Percentiles rank a stretch among this genome's conserved stretches.
Conservation (phyloP, 2,888 invertebrate species). For the Syrista parreyssii region DNA sequence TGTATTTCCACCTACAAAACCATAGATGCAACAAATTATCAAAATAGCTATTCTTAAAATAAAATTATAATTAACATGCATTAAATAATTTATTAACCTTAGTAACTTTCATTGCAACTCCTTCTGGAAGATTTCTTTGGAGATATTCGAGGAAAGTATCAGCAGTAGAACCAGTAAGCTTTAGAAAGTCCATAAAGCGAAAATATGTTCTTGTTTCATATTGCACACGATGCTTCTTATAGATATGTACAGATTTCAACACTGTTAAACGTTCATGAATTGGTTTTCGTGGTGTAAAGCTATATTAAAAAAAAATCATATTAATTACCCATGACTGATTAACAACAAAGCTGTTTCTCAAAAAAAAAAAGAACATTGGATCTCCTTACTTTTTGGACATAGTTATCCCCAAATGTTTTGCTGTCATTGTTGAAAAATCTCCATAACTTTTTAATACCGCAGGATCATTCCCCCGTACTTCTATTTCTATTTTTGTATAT, state of each 20-base stretch:
- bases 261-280: conserved; percentile 83
- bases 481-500: conserved; percentile 84
- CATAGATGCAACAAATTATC: neutral
- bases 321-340: conserved; percentile 7
- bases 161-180: conserved; percentile 94
- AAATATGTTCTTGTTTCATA: conserved; percentile 96
- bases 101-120: conserved; percentile 91
- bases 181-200: conserved; percentile 82
- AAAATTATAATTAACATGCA: conserved; percentile 3
- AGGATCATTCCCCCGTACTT: conserved; percentile 88
- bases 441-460: conserved; percentile 90
- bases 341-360: conserved; percentile 1
- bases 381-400: conserved; percentile 71
- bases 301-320: conserved; percentile 64
- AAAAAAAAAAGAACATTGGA: conserved; percentile 15
- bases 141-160: conserved; percentile 96
- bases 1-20: conserved; percentile 51
- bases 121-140: conserved; percentile 96
- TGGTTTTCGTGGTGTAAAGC: conserved; percentile 80
- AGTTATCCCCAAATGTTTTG: conserved; percentile 83
- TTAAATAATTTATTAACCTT: conserved; percentile 68
- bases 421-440: conserved; percentile 84
- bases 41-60: conserved; percentile 3
- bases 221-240: conserved; percentile 94
- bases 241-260: conserved; percentile 88